Evolutionary conservation across 2,113 vertebrate species (phyloP), one percentile per base, ranked within the genome.

Genomic region (Zapornia atra): DNA sequence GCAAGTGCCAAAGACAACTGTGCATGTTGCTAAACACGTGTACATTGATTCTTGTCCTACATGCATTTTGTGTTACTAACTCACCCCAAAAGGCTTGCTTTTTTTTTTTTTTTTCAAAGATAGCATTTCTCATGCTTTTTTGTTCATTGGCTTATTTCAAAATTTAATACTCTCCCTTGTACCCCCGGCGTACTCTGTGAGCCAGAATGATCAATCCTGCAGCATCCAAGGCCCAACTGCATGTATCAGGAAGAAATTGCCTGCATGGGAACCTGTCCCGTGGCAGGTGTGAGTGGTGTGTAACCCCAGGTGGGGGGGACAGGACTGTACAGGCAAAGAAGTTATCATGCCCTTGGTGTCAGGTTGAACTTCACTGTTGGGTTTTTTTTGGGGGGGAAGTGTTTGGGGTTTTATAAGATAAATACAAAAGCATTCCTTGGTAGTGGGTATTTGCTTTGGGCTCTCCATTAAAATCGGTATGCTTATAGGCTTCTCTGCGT

Each of bases 231-330:
- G 31, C 10, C 5, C 34, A 20, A 21, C 11, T 46, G 29, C 6
- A 4, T 13, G 0, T 10, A 9, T 38, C 13, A 13, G 59, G 34
- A 26, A 29, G 53, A 46, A 8, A 46, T 46, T 5, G 22, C 38
- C 19, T 1, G 1, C 19, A 4, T 5, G 9, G 40, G 31, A 51
- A 26, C 29, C 29, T 69, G 16, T 6, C 15, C 11, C 44, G 12
- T 15, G 40, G 1, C 6, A 24, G 34, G 20, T 17, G 2, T 20
- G 16, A 42, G 16, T 1, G 3, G 8, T 18, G 17, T 12, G 29
- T 42, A 29, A 77, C 28, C 76, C 1, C 11, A 2, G 3, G 6
- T 11, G 10, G 28, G 70, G 34, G 18, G 5, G 16, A 44, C 17
- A 24, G n/a, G 82, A 3, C 19, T 3, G 28, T 11, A 25, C 22